Conservation (phyloP, 2,797 vertebrate genomes). For the Ptychobarbus kaznakovi region DNA sequence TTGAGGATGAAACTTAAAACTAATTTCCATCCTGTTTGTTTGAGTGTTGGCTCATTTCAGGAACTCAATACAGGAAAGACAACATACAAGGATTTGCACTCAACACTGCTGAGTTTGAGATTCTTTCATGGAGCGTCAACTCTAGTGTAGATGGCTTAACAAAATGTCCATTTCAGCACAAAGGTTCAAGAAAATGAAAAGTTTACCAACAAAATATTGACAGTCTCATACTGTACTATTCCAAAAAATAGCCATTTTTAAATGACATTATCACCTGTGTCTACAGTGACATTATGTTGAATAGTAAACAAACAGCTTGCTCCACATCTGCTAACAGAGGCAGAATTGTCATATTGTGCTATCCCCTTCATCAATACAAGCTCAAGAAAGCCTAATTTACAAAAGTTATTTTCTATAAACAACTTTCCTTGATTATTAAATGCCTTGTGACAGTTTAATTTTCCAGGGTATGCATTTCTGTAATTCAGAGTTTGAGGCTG, state of each 20-base stretch:
- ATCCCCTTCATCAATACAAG: too few species aligned
- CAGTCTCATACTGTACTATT: neutral
- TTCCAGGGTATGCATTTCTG: neutral
- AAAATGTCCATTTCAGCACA: neutral
- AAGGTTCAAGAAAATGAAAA: neutral
- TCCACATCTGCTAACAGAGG: neutral
- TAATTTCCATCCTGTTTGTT: slow-evolving; percentile 84
- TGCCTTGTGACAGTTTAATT: neutral
- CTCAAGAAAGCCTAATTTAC: neutral
- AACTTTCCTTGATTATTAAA: neutral
- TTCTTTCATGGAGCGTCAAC: too few species aligned
- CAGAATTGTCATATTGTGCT: neutral
- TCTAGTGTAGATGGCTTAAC: too few species aligned
- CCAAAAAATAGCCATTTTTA: neutral
- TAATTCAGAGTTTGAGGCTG: neutral
- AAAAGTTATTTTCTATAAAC: neutral
- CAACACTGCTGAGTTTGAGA: slow-evolving; percentile 50
- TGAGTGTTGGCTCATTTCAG: slow-evolving; percentile 77
- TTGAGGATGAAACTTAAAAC: slow-evolving; percentile 81
- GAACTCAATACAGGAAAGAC: slow-evolving; percentile 78
- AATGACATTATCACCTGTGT: neutral
- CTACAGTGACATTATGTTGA: too few species aligned
- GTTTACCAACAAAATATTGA: neutral
- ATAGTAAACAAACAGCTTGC: neutral
- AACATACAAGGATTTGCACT: slow-evolving; percentile 72